Conservation (phyloP, 2,113 vertebrate species). For the Stegostoma tigrinum region DNA sequence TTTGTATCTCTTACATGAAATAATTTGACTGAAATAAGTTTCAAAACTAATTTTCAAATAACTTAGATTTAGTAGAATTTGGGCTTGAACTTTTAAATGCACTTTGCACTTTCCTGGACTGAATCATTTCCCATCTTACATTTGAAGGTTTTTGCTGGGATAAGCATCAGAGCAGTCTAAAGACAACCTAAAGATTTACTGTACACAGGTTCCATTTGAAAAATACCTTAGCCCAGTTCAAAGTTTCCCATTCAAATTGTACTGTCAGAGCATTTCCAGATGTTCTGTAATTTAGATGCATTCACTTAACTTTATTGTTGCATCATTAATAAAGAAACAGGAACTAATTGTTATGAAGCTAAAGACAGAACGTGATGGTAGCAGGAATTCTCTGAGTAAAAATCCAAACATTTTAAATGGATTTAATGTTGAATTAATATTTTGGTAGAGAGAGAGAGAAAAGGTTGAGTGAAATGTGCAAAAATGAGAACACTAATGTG, state of each 20-base stretch:
- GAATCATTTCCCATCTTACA: neutral
- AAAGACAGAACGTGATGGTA: too few species aligned
- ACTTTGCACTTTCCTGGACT: neutral
- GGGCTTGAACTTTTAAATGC: neutral
- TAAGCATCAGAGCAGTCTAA: neutral
- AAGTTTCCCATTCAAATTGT: neutral
- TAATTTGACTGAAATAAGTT: neutral
- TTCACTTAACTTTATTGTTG: neutral
- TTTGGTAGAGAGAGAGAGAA: too few species aligned
- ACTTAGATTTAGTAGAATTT: neutral
- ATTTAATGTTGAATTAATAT: too few species aligned
- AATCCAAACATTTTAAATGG: too few species aligned
- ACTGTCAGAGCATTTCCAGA: neutral
- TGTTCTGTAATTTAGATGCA: neutral
- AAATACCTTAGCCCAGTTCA: neutral
- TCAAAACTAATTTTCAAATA: neutral
- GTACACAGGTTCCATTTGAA: neutral
- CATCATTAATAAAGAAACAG: too few species aligned
- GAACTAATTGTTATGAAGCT: too few species aligned
- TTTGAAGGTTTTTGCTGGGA: neutral
- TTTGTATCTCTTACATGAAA: neutral
- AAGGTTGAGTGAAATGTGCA: too few species aligned
- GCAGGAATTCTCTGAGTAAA: too few species aligned
- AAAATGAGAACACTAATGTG: too few species aligned
- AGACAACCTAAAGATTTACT: neutral